These are phyloP conservation scores for Caenorhabditis sp. DNA, from an alignment of 2,888 invertebrate genomes.

Conservation along the genomic window DNA sequence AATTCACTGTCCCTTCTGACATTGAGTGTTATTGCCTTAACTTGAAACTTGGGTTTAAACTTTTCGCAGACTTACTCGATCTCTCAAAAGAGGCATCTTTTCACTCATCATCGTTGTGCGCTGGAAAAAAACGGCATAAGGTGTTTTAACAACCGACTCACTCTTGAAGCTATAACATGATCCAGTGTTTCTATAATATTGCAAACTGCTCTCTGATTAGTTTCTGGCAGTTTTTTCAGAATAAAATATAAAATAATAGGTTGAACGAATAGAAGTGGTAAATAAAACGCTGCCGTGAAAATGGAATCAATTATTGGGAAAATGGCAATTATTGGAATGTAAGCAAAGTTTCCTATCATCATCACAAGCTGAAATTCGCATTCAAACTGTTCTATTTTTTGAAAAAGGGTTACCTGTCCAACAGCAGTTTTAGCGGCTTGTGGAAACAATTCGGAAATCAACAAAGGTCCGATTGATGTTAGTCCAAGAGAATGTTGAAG, in stretches of 20 bases:
- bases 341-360: not conserved
- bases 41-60: no score
- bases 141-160: conserved; percentile 11
- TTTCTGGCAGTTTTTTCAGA: not conserved
- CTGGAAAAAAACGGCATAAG: conserved; percentile 9
- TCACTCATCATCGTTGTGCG: not conserved
- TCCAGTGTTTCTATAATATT: not conserved
- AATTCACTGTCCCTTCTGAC: no score
- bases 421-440: conserved; percentile 27
- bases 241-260: not conserved
- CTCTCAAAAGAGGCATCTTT: no score
- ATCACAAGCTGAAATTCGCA: no score
- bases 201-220: not conserved
- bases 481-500: conserved; percentile 10
- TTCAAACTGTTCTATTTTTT: not conserved
- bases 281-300: conserved; percentile 22
- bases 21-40: no score
- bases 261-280: not conserved
- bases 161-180: conserved; percentile 28
- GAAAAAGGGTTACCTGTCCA: conserved; percentile 12
- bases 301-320: conserved; percentile 12
- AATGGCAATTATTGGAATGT: not conserved
- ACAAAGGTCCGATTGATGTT: conserved; percentile 3
- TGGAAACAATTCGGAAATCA: conserved; percentile 22
- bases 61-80: no score